Evolutionary conservation across 2,797 vertebrate genomes (phyloP), one percentile per base, ranked within the genome.

Genomic region (Enteromius radiatus): DNA sequence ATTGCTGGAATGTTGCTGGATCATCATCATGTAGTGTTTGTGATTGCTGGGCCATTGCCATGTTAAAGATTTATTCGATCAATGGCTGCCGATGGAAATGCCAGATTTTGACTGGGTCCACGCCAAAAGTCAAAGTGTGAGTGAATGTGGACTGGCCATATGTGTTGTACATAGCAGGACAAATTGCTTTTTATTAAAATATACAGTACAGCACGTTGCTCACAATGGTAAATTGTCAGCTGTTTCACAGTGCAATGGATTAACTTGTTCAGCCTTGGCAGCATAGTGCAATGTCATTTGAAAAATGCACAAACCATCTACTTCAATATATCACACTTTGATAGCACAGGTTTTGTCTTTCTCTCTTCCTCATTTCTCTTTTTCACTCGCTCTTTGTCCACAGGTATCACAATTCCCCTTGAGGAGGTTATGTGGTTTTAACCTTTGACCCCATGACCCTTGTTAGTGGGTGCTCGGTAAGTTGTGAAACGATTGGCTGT

Each of bases 371-470:
- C 43, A 43, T 82, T 38, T n/a, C 23, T 65, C 47, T 82, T 65
- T 83, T 61, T 65, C 45, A 52, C 63, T 77, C 61, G 80, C 56
- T 43, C 54, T 82, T 61, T 81, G 59, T 83, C 73, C 70, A 31
- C 79, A 88, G 84, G 94, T 93, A 95, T 94, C 91, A 82, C 84
- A 92, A 94, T 92, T 92, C 91, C 91, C 80, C 90, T 91, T 89
- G 88, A 93, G 92, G 88, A 94, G 90, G 90, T 89, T 81, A 83
- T 94, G 95, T 95, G 88, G 91, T 87, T 94, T 94, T 95, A 95
- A 94, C 94, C 94, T 91, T 80, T 91, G 89, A 91, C 89, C 88
- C 64, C 2, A 3, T 88, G 91, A 93, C 92, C 92, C 90, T 83
- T 86, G 91, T 95, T 91, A 91, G 93, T 92, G 91, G 90, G 85